Evolutionary conservation across 2,888 invertebrate species (phyloP).

Genomic region (Apodemia zela): DNA sequence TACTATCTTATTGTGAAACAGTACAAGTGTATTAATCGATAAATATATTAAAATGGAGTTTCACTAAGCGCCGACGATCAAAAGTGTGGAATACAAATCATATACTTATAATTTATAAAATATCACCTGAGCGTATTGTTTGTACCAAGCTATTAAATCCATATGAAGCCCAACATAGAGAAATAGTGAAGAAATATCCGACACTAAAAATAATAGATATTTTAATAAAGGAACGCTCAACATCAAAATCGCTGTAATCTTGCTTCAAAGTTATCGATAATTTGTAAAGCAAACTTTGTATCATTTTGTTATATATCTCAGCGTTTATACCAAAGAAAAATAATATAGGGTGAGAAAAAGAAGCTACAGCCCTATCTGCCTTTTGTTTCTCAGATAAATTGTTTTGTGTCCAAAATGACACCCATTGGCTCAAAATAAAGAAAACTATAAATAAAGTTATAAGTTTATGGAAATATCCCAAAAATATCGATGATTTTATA

Average conservation of each 20-base stretch:
- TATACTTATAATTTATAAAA: background rate
- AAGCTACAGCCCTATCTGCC: conserved; percentile 38
- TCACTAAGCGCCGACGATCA: no score
- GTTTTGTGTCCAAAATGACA: conserved; percentile 40
- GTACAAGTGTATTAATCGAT: no score
- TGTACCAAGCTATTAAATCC: conserved; percentile 37
- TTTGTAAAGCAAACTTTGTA: conserved; percentile 37
- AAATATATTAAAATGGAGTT: no score
- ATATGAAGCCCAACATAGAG: conserved; percentile 33
- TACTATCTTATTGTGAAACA: no score
- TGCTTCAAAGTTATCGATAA: conserved; percentile 41
- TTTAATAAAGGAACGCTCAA: conserved; percentile 47
- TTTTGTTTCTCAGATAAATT: conserved; percentile 34
- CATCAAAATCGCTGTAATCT: conserved; percentile 41
- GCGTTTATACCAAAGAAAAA: conserved; percentile 34
- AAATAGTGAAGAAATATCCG: conserved; percentile 31
- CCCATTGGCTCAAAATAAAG: conserved; percentile 38
- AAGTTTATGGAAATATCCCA: conserved; percentile 30
- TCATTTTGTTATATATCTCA: conserved; percentile 31
- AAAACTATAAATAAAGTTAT: conserved; percentile 32
- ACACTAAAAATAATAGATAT: conserved; percentile 36
- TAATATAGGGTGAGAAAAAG: conserved; percentile 41
- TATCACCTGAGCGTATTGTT: conserved; percentile 31
- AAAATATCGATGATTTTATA: conserved; percentile 32
- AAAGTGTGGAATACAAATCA: no score